Conservation (phyloP, 1,140 invertebrate genomes). For the Orussus abietinus region DNA sequence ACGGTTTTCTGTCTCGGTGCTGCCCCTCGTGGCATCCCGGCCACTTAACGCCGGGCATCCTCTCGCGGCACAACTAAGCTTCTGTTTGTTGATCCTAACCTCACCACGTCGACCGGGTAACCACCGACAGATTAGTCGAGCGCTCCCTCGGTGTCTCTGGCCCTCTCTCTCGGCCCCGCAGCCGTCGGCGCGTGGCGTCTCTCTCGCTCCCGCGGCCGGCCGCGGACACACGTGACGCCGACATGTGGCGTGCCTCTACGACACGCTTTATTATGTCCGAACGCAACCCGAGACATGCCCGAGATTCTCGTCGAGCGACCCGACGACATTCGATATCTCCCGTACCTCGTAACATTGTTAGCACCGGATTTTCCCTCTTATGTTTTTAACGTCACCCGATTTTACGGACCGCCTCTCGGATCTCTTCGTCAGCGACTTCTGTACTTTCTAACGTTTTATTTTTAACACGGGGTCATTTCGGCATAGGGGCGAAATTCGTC, state of each 20-base stretch:
- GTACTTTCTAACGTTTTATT: too few relatives aligned
- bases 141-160: constrained; percentile 20
- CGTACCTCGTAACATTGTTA: too few relatives aligned
- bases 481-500: too few relatives aligned
- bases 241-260: constrained; percentile 16
- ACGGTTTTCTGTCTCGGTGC: constrained; percentile 30
- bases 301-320: too few relatives aligned
- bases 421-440: too few relatives aligned
- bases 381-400: too few relatives aligned
- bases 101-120: constrained; percentile 18
- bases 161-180: constrained; percentile 7
- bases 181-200: background rate
- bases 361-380: too few relatives aligned
- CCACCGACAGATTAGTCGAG: constrained; percentile 28
- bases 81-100: constrained; percentile 32
- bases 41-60: constrained; percentile 1
- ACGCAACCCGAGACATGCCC: too few relatives aligned
- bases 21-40: constrained; percentile 16
- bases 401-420: too few relatives aligned
- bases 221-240: background rate
- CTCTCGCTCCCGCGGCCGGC: constrained; percentile 8
- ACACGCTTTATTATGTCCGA: constrained; percentile 24
- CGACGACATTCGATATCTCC: too few relatives aligned
- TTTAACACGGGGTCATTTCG: too few relatives aligned
- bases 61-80: constrained; percentile 28